Percentiles rank a stretch among this genome's conserved stretches.
Evolutionary conservation across 2,888 invertebrate species (phyloP).

Genomic region (Ctena decussata): DNA sequence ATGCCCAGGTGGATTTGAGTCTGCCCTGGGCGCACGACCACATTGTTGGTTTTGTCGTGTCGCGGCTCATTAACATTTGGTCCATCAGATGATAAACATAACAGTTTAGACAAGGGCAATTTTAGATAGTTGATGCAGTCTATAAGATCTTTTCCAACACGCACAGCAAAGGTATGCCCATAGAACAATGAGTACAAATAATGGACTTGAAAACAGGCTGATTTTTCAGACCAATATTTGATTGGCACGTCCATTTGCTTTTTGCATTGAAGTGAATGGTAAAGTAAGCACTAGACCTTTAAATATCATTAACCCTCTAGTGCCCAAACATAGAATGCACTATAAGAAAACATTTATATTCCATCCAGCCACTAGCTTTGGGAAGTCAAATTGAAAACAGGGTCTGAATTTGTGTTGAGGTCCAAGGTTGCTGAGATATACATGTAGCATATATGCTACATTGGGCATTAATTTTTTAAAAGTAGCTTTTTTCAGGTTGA

Average conservation of each 20-base stretch:
- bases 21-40: too few relatives aligned
- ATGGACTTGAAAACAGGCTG: neutral
- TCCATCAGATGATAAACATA: neutral
- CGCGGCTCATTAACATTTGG: conserved; percentile 27
- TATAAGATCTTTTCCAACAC: conserved; percentile 16
- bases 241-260: conserved; percentile 17
- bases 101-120: neutral
- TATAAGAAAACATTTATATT: too few relatives aligned
- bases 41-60: too few relatives aligned
- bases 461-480: too few relatives aligned
- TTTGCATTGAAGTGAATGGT: conserved; percentile 20
- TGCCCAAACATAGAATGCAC: too few relatives aligned
- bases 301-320: neutral
- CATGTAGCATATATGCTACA: too few relatives aligned
- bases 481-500: too few relatives aligned
- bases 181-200: conserved; percentile 8
- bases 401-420: too few relatives aligned
- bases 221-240: neutral
- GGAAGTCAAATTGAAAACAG: too few relatives aligned
- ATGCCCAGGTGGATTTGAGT: too few relatives aligned
- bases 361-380: too few relatives aligned
- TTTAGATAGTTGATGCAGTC: neutral
- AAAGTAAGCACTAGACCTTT: conserved; percentile 9
- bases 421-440: too few relatives aligned
- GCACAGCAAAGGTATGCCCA: conserved; percentile 4